phyloP scores from a whole-genome alignment of 1,140 invertebrate species.

The Spodoptera frugiperda region DNA sequence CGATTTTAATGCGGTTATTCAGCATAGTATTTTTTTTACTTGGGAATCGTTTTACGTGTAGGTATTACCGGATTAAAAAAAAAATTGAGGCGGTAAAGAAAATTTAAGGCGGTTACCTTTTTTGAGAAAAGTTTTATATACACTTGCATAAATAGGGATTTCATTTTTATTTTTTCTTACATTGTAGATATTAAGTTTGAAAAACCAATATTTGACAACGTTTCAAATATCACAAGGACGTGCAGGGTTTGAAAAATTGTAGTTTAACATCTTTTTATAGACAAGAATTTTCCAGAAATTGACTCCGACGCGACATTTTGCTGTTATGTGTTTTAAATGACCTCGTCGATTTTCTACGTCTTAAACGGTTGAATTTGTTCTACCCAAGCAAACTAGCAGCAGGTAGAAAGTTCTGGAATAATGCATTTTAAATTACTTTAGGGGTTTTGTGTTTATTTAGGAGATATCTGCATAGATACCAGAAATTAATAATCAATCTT shows the following conservation, averaged over 20 bases:
- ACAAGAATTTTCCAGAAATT: constrained; percentile 17
- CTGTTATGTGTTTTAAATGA: constrained; percentile 34
- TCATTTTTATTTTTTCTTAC: no score
- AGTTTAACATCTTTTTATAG: neutral
- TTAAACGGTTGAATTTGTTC: neutral
- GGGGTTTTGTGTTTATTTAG: neutral
- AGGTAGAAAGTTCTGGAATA: constrained; percentile 21
- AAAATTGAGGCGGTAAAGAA: no score
- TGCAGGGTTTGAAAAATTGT: neutral
- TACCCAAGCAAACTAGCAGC: neutral
- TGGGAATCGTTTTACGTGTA: no score
- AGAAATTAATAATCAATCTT: constrained; percentile 33
- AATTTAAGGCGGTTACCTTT: no score
- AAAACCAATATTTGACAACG: no score
- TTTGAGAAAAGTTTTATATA: no score
- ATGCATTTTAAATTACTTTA: constrained; percentile 18
- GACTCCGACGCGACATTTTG: constrained; percentile 9
- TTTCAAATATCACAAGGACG: neutral
- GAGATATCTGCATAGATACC: neutral
- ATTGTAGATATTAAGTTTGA: no score
- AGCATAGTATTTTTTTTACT: no score
- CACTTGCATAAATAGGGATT: no score
- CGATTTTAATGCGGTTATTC: no score
- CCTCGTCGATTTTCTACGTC: constrained; percentile 14
- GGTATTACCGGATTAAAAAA: no score